Percentiles rank a stretch among this genome's conserved stretches.
phyloP scores from a whole-genome alignment of 2,888 invertebrate species.

The Hypena proboscidalis region DNA sequence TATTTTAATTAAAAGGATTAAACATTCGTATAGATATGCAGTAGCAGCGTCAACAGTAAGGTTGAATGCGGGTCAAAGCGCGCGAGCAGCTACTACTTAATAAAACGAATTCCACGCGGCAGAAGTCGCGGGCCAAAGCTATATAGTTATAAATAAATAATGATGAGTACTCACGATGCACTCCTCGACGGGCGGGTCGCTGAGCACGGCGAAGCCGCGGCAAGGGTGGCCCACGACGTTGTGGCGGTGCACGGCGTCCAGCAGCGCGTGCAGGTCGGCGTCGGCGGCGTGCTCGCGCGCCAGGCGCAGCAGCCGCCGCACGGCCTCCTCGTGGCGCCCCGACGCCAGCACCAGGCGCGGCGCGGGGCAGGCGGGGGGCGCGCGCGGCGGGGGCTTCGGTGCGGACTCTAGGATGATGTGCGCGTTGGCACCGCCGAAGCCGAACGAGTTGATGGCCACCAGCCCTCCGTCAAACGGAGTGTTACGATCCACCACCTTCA shows the following conservation, averaged over 20 bases:
- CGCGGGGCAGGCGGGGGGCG: conserved; percentile 64
- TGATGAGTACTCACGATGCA: conserved; percentile 45
- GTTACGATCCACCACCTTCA: conserved; percentile 91
- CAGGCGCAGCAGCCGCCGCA: conserved; percentile 87
- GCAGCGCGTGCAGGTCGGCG: conserved; percentile 90
- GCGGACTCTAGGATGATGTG: conserved; percentile 94
- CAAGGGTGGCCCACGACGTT: conserved; percentile 91
- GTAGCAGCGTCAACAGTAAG: too few species aligned
- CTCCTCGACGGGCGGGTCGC: conserved; percentile 46
- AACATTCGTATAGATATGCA: too few species aligned
- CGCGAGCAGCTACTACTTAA: too few species aligned
- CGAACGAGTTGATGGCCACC: conserved; percentile 97
- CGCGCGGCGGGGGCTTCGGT: conserved; percentile 79
- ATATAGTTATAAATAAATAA: too few species aligned
- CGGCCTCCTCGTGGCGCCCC: conserved; percentile 94
- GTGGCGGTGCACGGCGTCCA: conserved; percentile 90
- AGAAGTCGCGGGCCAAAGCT: too few species aligned
- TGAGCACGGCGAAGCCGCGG: conserved; percentile 92
- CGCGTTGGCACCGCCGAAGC: conserved; percentile 99
- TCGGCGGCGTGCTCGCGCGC: conserved; percentile 87
- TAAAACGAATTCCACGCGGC: too few species aligned
- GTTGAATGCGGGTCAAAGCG: too few species aligned
- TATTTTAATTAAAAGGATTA: too few species aligned
- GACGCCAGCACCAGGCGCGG: conserved; percentile 88
- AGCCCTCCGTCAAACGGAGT: conserved; percentile 96